Base-by-base conservation (phyloP, 2,113 vertebrate genomes). In the Thomomys bottae region DNA sequence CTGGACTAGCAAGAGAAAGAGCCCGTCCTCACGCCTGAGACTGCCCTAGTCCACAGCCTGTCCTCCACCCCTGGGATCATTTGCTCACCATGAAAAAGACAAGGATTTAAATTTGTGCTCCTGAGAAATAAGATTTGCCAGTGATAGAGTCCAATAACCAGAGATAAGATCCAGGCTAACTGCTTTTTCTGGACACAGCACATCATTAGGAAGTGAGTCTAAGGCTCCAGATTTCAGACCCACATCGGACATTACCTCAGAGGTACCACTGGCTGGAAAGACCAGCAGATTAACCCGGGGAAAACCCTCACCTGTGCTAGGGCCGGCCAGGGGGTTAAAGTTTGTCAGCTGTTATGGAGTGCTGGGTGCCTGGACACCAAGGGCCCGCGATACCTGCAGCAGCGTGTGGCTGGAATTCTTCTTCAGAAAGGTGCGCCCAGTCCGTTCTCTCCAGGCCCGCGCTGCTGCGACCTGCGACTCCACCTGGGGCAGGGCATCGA, bases 331-430 rank as follows among this genome's bases (percentile, higher is more conserved):
- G 14, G 49, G 49, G 49, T 54, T 54, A 17, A 17, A 54, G 45
- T 64, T 77, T 57, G 75, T n/a, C 30, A 57, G 11, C 2, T 72
- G 26, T 67, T 88, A 66, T 34, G 54, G 45, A 71, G 3, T 18
- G 6, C 2, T 38, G 14, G 71, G n/a, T 45, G 14, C 11, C 57
- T 11, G 21, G 21, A 26, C 4, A 88, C 11, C 42, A 40, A 61
- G 49, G 49, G 14, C 49, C 24, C 1, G 57, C 66, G 92, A 97
- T 87, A 99, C 99, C 99, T 99, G 99, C 2, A 99, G 98, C 68
- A 99, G 96, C 0, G 98, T 99, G 94, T 99, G 99, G 40, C 98
- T 99, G 6, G 99, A 99, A 97, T 99, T 99, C 97, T 99, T 99
- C 97, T 99, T 99, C n/a, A 99, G 98, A 94, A 99, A 99, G 70